Evolutionary conservation across 2,797 vertebrate genomes (phyloP).

Genomic region (Sebastes flavidus): DNA sequence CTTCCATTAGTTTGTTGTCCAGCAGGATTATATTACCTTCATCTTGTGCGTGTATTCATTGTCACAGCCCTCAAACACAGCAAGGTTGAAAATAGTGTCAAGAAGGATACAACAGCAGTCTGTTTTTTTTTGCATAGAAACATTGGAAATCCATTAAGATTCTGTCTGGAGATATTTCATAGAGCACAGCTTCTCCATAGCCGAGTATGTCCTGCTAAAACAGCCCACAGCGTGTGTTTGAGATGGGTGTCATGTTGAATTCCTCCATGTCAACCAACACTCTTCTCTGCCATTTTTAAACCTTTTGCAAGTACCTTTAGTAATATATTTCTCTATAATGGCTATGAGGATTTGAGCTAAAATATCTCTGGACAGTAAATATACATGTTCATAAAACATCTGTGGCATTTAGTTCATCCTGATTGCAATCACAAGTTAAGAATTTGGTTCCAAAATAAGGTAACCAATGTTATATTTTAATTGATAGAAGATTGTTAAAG

Average conservation of each 20-base stretch:
- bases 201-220: neutral
- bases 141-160: constrained; percentile 18
- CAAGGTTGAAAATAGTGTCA: neutral
- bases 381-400: neutral
- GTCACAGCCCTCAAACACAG: neutral
- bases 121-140: constrained; percentile 2
- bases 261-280: neutral
- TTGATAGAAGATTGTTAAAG: neutral
- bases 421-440: neutral
- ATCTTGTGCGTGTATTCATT: neutral
- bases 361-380: neutral
- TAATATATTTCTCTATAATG: neutral
- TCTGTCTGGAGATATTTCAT: constrained; percentile 1
- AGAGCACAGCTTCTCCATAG: neutral
- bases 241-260: neutral
- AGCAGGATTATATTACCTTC: neutral
- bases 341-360: neutral
- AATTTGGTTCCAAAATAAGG: neutral
- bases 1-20: neutral
- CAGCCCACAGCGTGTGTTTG: neutral
- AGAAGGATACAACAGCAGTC: neutral
- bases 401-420: neutral
- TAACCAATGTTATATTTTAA: neutral
- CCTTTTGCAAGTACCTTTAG: neutral
- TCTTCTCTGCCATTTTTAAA: neutral